Base-by-base conservation (phyloP, 2,113 vertebrate genomes). In the Porphyrio hochstetteri region DNA sequence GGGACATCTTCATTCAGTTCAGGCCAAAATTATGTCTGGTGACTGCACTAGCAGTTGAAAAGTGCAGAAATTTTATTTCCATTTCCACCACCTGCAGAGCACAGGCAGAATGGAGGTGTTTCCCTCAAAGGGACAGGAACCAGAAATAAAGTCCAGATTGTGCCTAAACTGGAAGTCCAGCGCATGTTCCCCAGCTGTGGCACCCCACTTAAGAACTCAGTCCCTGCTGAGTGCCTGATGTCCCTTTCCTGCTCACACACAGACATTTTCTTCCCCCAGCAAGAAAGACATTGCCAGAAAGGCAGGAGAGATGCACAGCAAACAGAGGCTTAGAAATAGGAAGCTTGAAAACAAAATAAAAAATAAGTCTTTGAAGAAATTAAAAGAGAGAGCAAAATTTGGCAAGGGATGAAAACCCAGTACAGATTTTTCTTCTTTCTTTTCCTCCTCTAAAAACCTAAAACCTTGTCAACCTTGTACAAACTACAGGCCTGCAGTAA, bases 401-500 rank as follows among this genome's bases (percentile, higher is more conserved):
- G 68, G 14, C 60, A 80, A 42, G 13, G 11, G 9, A 11, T 71
- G 52, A 85, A 83, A 93, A 86, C 24, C 7, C 29, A 82, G 14
- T 76, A 76, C 38, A 17, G 29, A 63, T 65, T 93, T 92, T 95
- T 89, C 7, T 95, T 80, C 59, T 83, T 82, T 82, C 52, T 82
- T 71, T 69, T 81, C 70, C 10, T 94, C 38, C 60, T 70, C 50
- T 86, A 90, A 94, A 95, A 91, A 89, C 80, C 53, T 42, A 75
- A 91, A 97, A 57, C 56, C 2, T 48, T 48, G 5, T 59, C 82
- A 97, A 82, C 65, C 75, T 93, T 95, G 61, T 75, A 93, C 95
- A 97, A 97, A 84, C 82, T 44, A 50, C 48, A 65, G 96, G 94
- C 72, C 84, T 97, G 65, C 79, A 90, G 89, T 96, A 97, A 97